Base-by-base conservation (phyloP, 2,113 vertebrate species). In the Elephantulus edwardii region DNA sequence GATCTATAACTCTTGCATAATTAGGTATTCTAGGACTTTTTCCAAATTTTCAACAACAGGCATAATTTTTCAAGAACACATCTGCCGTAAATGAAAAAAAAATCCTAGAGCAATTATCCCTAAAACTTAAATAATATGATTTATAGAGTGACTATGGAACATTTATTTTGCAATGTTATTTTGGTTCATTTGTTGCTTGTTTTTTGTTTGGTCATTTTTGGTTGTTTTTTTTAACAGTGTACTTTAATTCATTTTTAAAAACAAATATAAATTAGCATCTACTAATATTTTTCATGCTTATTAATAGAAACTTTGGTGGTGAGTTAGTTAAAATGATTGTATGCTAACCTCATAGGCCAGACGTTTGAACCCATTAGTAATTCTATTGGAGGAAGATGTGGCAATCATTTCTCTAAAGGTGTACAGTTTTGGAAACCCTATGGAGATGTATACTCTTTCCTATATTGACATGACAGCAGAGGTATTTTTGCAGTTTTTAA, bases 1-100 rank as follows among this genome's bases (percentile, higher is more conserved):
- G 54, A 95, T 93, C 92, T 95, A 96, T 97, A 98, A 97, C 54
- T 98, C 97, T 97, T 95, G 60, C 91, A 97, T 98, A 98, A 98
- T 97, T 98, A 95, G 96, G 80, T 84, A 96, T 93, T 91, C 94
- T 95, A 97, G 97, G 96, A 97, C 33, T 96, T 92, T 91, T 96
- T 97, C 96, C 96, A 97, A 98, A 97, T 96, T 97, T 97, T 93
- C 60, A 89, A 54, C 88, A 97, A 97, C 92, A 95, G 74, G 81
- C 54, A 90, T 96, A 96, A 97, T 97, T 98, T 97, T 97, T 98
- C 97, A 97, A 89, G 66, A 97, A 93, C 86, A 93, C 77, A 94
- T 97, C 94, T 97, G 93, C 78, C 81, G 62, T 95, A 93, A 95
- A 66, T 96, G 94, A 75, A 89, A 79, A 94, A 87, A 95, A 94